These are phyloP conservation scores for Enteromius afrohamiltoni DNA, from an alignment of 2,797 vertebrate species.

Conservation along the genomic window DNA sequence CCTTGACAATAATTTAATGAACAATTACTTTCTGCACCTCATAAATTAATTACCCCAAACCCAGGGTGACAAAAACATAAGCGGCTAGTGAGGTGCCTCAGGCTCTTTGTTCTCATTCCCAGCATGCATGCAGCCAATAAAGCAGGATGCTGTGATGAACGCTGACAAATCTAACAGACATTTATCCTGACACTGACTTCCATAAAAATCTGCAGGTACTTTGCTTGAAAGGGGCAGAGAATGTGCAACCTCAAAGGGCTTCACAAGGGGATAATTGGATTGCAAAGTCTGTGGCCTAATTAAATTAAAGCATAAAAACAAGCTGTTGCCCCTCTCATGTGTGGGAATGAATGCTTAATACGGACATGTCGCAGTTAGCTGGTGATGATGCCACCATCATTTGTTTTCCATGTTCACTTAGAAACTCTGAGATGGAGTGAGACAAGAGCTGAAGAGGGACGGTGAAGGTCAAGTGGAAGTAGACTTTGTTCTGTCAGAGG, in stretches of 20 bases:
- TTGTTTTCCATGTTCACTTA: conserved; percentile 2
- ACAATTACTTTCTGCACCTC: conserved; percentile 57
- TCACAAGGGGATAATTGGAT: conserved; percentile 52
- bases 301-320: conserved; percentile 57
- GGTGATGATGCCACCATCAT: conserved; percentile 36
- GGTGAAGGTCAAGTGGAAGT: conserved; percentile 35
- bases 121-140: conserved; percentile 28
- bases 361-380: conserved; percentile 34
- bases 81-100: conserved; percentile 22
- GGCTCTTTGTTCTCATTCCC: conserved; percentile 37
- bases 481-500: conserved; percentile 43
- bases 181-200: conserved; percentile 52
- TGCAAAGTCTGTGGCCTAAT: conserved; percentile 55
- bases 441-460: conserved; percentile 5
- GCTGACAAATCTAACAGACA: conserved; percentile 46
- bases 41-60: conserved; percentile 58
- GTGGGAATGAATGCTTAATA: conserved; percentile 44
- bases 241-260: conserved; percentile 1
- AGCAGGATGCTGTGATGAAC: conserved; percentile 35
- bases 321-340: conserved; percentile 43
- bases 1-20: conserved; percentile 53
- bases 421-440: conserved; percentile 35
- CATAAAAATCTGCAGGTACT: conserved; percentile 46
- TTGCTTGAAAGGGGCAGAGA: conserved; percentile 40
- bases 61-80: conserved; percentile 43